Evolutionary conservation across 2,888 invertebrate genomes (phyloP).

Genomic region (Mimachlamys varia): DNA sequence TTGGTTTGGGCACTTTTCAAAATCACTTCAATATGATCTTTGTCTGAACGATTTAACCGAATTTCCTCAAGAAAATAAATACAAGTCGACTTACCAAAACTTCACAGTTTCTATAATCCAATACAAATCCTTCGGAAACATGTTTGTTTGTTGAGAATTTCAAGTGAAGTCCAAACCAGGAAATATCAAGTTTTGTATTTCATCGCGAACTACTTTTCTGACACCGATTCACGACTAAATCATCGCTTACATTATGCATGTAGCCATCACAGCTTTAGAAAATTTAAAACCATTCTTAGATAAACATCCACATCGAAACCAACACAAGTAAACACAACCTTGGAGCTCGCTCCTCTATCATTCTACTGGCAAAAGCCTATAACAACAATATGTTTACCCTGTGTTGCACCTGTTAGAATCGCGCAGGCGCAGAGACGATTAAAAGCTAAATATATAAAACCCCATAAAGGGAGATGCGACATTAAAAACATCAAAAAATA

Average conservation of each 20-base stretch:
- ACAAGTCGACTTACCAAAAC: not conserved
- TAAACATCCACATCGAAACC: not conserved
- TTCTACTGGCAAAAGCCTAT: too few species aligned
- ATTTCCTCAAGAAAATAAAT: too few species aligned
- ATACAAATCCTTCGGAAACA: not conserved
- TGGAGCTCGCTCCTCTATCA: too few species aligned
- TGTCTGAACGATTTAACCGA: too few species aligned
- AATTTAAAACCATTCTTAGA: too few species aligned
- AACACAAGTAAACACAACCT: not conserved
- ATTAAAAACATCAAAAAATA: too few species aligned
- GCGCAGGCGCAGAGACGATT: not conserved
- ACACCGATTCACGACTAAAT: too few species aligned
- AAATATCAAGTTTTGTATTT: not conserved
- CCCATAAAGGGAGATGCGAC: not conserved
- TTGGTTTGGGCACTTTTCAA: too few species aligned
- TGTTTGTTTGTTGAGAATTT: not conserved
- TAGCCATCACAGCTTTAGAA: too few species aligned
- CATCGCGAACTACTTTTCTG: not conserved
- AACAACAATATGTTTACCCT: too few species aligned
- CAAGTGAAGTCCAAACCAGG: not conserved
- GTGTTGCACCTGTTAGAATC: not conserved
- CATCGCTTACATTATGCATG: too few species aligned
- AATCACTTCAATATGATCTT: too few species aligned
- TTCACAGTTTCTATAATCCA: not conserved
- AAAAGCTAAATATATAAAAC: not conserved